A percentile compares a stretch with the other conserved stretches of the same genome.
Evolutionary conservation across 23 tunicate genomes (phyloP).

Genomic region (Clavelina lepadiformis): DNA sequence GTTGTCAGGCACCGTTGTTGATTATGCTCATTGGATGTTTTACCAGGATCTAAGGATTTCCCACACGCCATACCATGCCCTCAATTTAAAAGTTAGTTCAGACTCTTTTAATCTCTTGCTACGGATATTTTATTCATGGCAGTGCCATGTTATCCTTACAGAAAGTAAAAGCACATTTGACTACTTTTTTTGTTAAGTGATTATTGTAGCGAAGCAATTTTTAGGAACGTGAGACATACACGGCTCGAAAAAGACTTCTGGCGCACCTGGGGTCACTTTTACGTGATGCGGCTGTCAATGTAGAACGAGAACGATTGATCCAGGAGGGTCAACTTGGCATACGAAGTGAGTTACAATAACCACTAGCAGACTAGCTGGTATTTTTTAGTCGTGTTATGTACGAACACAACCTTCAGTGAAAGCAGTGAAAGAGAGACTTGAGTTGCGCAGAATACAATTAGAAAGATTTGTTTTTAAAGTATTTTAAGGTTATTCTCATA

Average conservation of each 20-base stretch:
- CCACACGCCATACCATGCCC: constrained; percentile 91
- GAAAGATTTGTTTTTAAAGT: no score
- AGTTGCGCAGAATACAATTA: no score
- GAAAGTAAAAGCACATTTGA: not conserved
- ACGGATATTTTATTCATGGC: no score
- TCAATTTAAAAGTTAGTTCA: constrained; percentile 43
- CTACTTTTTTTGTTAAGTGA: not conserved
- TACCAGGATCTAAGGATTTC: constrained; percentile 51
- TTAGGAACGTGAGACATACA: constrained; percentile 78
- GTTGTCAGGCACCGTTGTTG: constrained; percentile 77
- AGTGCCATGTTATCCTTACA: not conserved
- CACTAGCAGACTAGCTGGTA: no score
- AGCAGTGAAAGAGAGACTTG: no score
- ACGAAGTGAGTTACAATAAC: constrained; percentile 19
- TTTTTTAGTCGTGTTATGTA: no score
- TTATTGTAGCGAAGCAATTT: not conserved
- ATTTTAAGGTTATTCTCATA: no score
- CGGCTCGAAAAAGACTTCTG: constrained; percentile 52
- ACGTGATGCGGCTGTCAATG: constrained; percentile 61
- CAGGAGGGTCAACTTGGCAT: constrained; percentile 38
- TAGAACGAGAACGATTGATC: constrained; percentile 36
- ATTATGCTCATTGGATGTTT: constrained; percentile 89
- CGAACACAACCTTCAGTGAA: no score
- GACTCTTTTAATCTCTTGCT: no score
- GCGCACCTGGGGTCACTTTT: constrained; percentile 52